A percentile compares a stretch with the other conserved stretches of the same genome.
Evolutionary conservation across 2,888 invertebrate genomes (phyloP).

Genomic region (Nymphalis urticae): DNA sequence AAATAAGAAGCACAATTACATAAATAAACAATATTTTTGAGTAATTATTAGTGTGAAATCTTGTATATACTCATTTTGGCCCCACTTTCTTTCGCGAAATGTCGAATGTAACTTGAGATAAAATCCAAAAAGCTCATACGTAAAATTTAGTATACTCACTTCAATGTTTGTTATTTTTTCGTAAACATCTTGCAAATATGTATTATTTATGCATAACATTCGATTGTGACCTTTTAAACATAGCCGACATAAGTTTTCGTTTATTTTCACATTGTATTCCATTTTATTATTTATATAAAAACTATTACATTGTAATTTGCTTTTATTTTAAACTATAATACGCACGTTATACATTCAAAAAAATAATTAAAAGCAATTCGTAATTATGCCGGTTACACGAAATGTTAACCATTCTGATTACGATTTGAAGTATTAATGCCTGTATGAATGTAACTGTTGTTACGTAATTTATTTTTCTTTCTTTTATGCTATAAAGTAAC

Average conservation of each 20-base stretch:
- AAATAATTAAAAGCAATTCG: neutral
- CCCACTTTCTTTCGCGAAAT: no score
- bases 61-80: no score
- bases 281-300: neutral
- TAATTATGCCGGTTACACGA: neutral
- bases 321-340: neutral
- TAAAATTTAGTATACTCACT: constrained; percentile 43
- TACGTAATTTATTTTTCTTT: neutral
- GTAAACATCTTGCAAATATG: constrained; percentile 52
- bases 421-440: neutral
- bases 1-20: no score
- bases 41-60: no score
- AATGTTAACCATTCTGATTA: neutral
- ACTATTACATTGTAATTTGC: neutral
- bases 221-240: constrained; percentile 50
- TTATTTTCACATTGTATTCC: neutral
- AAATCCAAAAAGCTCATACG: neutral
- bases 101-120: neutral
- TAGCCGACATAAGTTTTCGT: constrained; percentile 48
- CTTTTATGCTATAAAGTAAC: no score
- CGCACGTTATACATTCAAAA: no score
- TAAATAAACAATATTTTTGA: no score
- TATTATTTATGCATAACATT: constrained; percentile 45
- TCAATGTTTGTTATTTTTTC: constrained; percentile 52
- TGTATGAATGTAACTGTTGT: neutral